Evolutionary conservation across 2,888 invertebrate genomes (phyloP).

Genomic region (Axea sp.): DNA sequence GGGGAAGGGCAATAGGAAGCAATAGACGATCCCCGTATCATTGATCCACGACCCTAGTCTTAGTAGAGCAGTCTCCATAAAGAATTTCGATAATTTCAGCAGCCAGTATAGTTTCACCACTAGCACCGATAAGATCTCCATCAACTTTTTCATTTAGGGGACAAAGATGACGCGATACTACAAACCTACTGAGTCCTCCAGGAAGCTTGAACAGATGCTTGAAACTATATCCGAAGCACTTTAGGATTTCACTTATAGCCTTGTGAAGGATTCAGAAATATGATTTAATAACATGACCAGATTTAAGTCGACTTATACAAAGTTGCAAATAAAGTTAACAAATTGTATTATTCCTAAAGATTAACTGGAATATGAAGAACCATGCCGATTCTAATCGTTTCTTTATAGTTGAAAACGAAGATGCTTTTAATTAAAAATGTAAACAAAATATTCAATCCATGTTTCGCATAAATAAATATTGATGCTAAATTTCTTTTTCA

Average conservation of each 20-base stretch:
- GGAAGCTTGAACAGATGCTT: conserved; percentile 81
- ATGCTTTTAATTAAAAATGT: too few relatives aligned
- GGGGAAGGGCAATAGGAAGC: too few relatives aligned
- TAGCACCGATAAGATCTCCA: conserved; percentile 63
- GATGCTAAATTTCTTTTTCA: too few relatives aligned
- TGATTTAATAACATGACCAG: too few relatives aligned
- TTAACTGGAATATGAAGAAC: too few relatives aligned
- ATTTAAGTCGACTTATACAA: too few relatives aligned
- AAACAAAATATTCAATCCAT: too few relatives aligned
- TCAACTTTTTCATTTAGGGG: conserved; percentile 70
- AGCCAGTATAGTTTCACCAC: conserved; percentile 61
- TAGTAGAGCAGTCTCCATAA: conserved; percentile 69
- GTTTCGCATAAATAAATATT: too few relatives aligned
- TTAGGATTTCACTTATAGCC: conserved; percentile 66
- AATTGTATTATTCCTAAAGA: too few relatives aligned
- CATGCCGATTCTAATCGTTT: too few relatives aligned
- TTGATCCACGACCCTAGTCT: conserved; percentile 71
- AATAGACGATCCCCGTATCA: conserved; percentile 64
- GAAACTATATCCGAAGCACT: conserved; percentile 78
- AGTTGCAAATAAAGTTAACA: too few relatives aligned
- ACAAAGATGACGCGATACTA: conserved; percentile 80
- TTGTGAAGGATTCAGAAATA: conserved; percentile 56
- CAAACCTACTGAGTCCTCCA: conserved; percentile 81
- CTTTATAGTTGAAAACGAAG: too few relatives aligned
- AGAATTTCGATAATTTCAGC: conserved; percentile 64